These are phyloP conservation scores for Autographa gamma DNA, from an alignment of 2,888 invertebrate species.

Conservation along the genomic window DNA sequence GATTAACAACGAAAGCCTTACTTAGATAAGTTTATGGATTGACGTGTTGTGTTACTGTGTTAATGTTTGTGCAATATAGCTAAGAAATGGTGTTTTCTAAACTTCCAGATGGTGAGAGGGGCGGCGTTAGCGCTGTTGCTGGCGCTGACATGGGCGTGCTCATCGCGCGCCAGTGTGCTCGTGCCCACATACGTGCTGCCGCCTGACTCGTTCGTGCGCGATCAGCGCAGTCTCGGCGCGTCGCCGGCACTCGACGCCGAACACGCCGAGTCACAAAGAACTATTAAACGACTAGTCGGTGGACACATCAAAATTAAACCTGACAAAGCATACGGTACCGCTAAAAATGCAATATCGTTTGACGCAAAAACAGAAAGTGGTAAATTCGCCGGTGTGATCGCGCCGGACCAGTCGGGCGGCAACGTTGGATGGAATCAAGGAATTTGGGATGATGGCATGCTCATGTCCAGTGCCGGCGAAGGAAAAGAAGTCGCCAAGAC, in stretches of 20 bases:
- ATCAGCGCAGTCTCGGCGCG: conserved; percentile 83
- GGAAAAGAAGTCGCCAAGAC: conserved; percentile 88
- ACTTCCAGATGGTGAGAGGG: conserved; percentile 89
- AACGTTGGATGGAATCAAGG: conserved; percentile 87
- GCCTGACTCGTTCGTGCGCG: conserved; percentile 87
- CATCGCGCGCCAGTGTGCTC: conserved; percentile 82
- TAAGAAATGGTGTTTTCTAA: conserved; percentile 80
- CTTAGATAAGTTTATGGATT: conserved; percentile 84
- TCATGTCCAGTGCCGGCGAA: conserved; percentile 92
- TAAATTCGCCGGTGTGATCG: conserved; percentile 80
- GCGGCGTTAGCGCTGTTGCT: conserved; percentile 84
- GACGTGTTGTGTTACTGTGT: conserved; percentile 59
- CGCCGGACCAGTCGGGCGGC: conserved; percentile 85
- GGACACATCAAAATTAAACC: conserved; percentile 90
- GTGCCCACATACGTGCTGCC: conserved; percentile 88
- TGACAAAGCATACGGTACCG: conserved; percentile 80
- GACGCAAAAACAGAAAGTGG: conserved; percentile 80
- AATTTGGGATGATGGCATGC: conserved; percentile 91
- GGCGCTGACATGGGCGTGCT: conserved; percentile 85
- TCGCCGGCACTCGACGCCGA: conserved; percentile 68
- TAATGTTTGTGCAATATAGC: conserved; percentile 64
- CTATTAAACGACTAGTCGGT: conserved; percentile 91
- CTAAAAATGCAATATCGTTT: conserved; percentile 80
- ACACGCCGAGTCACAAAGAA: conserved; percentile 84
- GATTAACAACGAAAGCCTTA: conserved; percentile 77